Evolutionary conservation across 2,113 vertebrate genomes (phyloP).

Genomic region (Pipa parva): DNA sequence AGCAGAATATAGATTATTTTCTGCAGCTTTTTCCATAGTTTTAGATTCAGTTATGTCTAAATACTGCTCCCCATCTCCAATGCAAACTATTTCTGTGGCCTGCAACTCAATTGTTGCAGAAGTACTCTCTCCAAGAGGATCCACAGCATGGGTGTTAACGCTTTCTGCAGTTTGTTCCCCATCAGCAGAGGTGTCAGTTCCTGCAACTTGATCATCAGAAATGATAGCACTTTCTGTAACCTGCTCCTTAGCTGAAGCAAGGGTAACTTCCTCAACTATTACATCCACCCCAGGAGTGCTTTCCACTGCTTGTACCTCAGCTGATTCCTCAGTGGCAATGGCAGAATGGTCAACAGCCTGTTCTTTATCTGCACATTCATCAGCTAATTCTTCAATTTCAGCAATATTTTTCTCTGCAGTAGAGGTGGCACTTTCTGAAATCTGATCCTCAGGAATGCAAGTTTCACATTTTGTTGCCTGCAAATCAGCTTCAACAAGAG

Average conservation of each 20-base stretch:
- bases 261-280: background rate
- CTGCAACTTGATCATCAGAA: background rate
- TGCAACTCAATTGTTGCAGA: background rate
- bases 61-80: background rate
- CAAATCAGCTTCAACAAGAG: too few relatives aligned
- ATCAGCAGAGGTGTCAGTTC: background rate
- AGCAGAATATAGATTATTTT: too few relatives aligned
- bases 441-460: background rate
- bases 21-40: background rate
- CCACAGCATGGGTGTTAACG: background rate
- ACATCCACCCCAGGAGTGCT: background rate
- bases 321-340: too few relatives aligned
- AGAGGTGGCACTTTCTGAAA: background rate
- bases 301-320: background rate
- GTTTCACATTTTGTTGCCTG: too few relatives aligned
- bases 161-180: background rate
- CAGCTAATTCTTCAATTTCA: background rate
- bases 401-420: background rate
- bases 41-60: background rate
- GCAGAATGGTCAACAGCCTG: background rate
- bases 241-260: conserved; percentile 39
- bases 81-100: background rate
- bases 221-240: conserved; percentile 35
- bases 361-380: rapidly evolving
- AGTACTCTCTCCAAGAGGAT: background rate